Evolutionary conservation across 1,140 invertebrate species (phyloP).

Genomic region (Battus philenor): DNA sequence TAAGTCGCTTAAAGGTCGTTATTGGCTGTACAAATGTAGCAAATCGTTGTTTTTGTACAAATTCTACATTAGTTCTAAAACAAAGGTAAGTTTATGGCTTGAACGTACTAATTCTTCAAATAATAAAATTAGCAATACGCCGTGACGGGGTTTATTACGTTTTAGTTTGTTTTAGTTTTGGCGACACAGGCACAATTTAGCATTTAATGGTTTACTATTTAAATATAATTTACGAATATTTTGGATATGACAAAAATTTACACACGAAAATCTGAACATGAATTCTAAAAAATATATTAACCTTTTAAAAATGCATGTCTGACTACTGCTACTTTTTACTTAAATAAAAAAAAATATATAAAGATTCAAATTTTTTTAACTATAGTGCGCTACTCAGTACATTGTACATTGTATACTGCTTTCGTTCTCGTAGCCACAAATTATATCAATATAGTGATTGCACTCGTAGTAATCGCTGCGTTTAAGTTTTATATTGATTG

Average conservation of each 20-base stretch:
- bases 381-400: not conserved
- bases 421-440: not conserved
- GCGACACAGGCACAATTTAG: too few relatives aligned
- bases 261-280: not conserved
- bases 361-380: not conserved
- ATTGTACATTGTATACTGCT: not conserved
- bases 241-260: not conserved
- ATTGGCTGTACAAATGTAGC: too few relatives aligned
- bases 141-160: conserved; percentile 11
- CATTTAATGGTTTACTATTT: not conserved
- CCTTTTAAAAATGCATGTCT: too few relatives aligned
- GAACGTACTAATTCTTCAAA: conserved; percentile 9
- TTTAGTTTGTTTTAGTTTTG: too few relatives aligned
- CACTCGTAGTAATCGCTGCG: conserved; percentile 4
- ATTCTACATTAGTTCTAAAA: conserved; percentile 8
- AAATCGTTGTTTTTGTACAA: conserved; percentile 5
- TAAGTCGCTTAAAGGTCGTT: too few relatives aligned
- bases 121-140: conserved; percentile 20
- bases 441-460: conserved; percentile 12
- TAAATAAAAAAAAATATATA: too few relatives aligned
- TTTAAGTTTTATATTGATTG: conserved; percentile 3
- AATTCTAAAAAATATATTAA: not conserved
- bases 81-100: conserved; percentile 14
- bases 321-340: too few relatives aligned
- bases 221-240: not conserved